Evolutionary conservation across 2,888 invertebrate species (phyloP).

Genomic region (Ectropis crepuscularia): DNA sequence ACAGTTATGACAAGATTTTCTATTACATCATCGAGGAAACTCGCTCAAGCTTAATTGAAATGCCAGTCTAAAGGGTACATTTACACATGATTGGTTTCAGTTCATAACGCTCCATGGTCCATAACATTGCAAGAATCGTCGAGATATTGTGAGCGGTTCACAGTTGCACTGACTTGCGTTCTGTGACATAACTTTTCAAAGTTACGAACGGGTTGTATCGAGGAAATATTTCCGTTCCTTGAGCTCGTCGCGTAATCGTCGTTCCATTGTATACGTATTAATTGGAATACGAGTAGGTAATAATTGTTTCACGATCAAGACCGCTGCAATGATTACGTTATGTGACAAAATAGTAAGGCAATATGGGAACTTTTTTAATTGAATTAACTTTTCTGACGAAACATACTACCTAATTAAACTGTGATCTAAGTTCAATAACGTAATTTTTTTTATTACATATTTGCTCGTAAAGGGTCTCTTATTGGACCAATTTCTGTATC

Average conservation of each 20-base stretch:
- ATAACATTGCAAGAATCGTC: conserved; percentile 1
- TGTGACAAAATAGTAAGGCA: too few species aligned
- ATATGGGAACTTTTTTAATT: too few species aligned
- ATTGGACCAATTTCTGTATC: too few species aligned
- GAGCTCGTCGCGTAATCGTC: neutral
- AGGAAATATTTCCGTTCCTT: neutral
- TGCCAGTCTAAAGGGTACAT: neutral
- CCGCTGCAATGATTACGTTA: too few species aligned
- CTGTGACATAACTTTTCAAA: conserved; percentile 10
- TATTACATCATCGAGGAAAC: conserved; percentile 1
- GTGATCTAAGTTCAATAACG: too few species aligned
- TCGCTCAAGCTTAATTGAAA: neutral
- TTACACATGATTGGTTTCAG: neutral
- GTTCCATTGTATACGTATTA: too few species aligned
- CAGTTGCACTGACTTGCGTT: conserved; percentile 6
- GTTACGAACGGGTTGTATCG: neutral
- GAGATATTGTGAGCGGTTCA: conserved; percentile 2
- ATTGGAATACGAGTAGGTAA: too few species aligned
- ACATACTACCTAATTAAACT: too few species aligned
- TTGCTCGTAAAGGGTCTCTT: too few species aligned
- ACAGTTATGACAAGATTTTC: neutral
- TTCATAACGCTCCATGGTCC: conserved; percentile 2
- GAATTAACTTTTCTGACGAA: too few species aligned
- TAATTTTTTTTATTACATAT: too few species aligned
- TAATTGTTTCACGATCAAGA: too few species aligned